Evolutionary conservation across 2,797 vertebrate species (phyloP).

Genomic region (Xenentodon cancila): DNA sequence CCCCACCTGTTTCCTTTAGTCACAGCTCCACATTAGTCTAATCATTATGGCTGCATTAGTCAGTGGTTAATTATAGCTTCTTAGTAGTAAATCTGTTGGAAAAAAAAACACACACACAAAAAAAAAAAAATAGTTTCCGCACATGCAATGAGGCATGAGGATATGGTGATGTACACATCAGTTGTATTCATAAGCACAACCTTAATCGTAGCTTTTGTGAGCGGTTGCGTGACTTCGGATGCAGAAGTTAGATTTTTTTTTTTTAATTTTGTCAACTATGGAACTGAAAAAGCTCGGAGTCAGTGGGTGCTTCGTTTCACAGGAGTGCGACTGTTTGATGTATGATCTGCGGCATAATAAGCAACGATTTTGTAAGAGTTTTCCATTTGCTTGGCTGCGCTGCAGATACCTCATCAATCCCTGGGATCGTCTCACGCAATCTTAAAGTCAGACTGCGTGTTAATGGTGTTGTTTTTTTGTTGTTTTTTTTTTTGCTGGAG

Average conservation of each 20-base stretch:
- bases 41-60: slow-evolving; percentile 30
- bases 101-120: not conserved
- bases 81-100: slow-evolving; percentile 20
- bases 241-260: slow-evolving; percentile 30
- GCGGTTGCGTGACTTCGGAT: slow-evolving; percentile 40
- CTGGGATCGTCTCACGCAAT: no score
- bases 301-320: slow-evolving; percentile 56
- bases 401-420: slow-evolving; percentile 41
- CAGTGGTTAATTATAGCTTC: slow-evolving; percentile 39
- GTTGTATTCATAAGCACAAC: slow-evolving; percentile 7
- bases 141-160: slow-evolving; percentile 18
- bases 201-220: slow-evolving; percentile 46
- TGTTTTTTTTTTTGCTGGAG: slow-evolving; percentile 42
- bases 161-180: slow-evolving; percentile 31
- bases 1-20: slow-evolving; percentile 20
- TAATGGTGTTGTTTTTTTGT: slow-evolving; percentile 45
- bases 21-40: slow-evolving; percentile 28
- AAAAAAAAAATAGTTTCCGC: slow-evolving; percentile 1
- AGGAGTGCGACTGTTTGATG: slow-evolving; percentile 30
- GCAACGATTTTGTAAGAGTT: slow-evolving; percentile 51
- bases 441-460: slow-evolving; percentile 47
- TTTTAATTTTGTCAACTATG: slow-evolving; percentile 36
- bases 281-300: slow-evolving; percentile 38
- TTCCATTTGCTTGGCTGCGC: slow-evolving; percentile 35
- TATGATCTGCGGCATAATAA: slow-evolving; percentile 47